A percentile compares a stretch with the other conserved stretches of the same genome.
Evolutionary conservation across 2,888 invertebrate species (phyloP).

Genomic region (Lasiommata megera): DNA sequence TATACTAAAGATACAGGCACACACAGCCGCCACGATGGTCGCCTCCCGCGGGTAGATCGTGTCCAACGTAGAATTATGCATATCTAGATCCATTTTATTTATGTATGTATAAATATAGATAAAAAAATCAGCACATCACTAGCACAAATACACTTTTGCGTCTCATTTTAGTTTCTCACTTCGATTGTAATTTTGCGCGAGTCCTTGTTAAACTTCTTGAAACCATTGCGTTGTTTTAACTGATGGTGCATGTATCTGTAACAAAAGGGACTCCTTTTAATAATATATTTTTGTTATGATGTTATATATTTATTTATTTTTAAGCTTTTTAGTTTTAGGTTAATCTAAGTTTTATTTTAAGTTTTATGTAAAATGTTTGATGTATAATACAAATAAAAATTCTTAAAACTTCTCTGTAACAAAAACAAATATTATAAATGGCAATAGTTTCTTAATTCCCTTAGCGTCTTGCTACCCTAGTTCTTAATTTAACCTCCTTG

Average conservation of each 20-base stretch:
- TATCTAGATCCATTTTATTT: constrained; percentile 45
- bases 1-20: constrained; percentile 89
- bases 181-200: constrained; percentile 1
- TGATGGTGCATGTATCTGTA: constrained; percentile 16
- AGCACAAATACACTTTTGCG: constrained; percentile 22
- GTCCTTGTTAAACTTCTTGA: background rate
- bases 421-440: no score
- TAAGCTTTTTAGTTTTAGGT: no score
- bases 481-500: no score
- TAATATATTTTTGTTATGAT: no score
- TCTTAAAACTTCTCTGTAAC: no score
- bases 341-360: no score
- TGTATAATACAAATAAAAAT: no score
- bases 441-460: no score
- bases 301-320: no score
- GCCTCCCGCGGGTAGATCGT: constrained; percentile 85
- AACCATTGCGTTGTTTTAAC: background rate
- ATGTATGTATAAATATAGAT: constrained; percentile 23
- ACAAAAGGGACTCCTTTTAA: no score
- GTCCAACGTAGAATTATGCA: constrained; percentile 45
- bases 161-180: constrained; percentile 12
- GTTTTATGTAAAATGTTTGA: no score
- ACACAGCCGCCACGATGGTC: constrained; percentile 88
- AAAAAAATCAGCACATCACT: constrained; percentile 45
- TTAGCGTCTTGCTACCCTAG: no score